These are phyloP conservation scores for Pristionchus entomophagus DNA, from an alignment of 2,888 invertebrate genomes.

Conservation along the genomic window DNA sequence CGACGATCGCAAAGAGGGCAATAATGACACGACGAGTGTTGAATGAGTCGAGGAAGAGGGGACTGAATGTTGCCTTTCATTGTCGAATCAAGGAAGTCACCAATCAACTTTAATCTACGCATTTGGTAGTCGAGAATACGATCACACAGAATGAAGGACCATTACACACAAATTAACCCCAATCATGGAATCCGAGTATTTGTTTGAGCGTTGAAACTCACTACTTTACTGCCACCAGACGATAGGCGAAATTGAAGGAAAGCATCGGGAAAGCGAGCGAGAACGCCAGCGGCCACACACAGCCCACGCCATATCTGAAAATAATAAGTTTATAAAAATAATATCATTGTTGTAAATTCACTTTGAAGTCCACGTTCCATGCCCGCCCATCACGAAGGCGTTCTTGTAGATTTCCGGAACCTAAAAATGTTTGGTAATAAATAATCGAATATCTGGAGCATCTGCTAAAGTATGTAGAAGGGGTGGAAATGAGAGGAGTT, in stretches of 20 bases:
- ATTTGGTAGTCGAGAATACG: no score
- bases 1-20: background rate
- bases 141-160: no score
- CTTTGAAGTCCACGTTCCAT: background rate
- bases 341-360: background rate
- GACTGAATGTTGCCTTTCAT: no score
- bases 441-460: background rate
- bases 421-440: background rate
- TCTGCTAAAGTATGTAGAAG: no score
- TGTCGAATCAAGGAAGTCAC: no score
- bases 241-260: background rate
- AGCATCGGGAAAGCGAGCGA: constrained; percentile 1
- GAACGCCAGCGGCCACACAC: background rate
- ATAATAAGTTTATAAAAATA: background rate
- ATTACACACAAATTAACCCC: no score
- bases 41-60: background rate
- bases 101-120: no score
- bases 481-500: no score
- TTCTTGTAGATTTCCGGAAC: constrained; percentile 18
- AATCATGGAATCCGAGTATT: no score
- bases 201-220: no score
- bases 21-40: background rate
- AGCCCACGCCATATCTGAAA: background rate
- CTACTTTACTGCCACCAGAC: background rate
- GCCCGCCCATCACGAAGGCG: constrained; percentile 29